Evolutionary conservation across 64 coral and sea anemone species (phyloP).

Genomic region (Stichodactyla helianthus): DNA sequence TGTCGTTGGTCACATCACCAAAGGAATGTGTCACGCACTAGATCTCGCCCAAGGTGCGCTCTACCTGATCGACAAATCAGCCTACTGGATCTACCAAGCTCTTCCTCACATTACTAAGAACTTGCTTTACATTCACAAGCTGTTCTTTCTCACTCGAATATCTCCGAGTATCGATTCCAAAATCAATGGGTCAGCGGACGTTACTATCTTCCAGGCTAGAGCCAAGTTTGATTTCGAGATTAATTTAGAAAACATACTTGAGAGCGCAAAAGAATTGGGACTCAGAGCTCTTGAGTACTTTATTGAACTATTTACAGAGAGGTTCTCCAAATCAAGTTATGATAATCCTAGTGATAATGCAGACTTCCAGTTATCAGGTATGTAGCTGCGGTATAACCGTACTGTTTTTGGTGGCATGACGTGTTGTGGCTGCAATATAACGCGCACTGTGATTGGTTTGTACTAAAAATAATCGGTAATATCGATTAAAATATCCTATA

Average conservation of each 20-base stretch:
- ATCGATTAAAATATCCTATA: too few relatives aligned
- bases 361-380: slow-evolving; percentile 65
- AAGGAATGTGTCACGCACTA: slow-evolving; percentile 60
- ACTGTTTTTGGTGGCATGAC: not conserved
- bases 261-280: slow-evolving; percentile 63
- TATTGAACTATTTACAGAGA: slow-evolving; percentile 50
- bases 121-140: slow-evolving; percentile 51
- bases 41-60: slow-evolving; percentile 52
- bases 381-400: not conserved
- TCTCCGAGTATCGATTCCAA: slow-evolving; percentile 35
- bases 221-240: slow-evolving; percentile 71
- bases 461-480: too few relatives aligned
- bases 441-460: too few relatives aligned
- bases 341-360: slow-evolving; percentile 62
- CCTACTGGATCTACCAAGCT: slow-evolving; percentile 72
- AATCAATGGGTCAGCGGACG: slow-evolving; percentile 50
- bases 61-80: slow-evolving; percentile 56
- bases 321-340: slow-evolving; percentile 62
- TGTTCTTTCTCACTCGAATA: slow-evolving; percentile 57
- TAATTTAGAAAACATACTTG: slow-evolving; percentile 61
- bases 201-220: slow-evolving; percentile 58
- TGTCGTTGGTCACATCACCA: slow-evolving; percentile 59
- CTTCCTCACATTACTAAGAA: slow-evolving; percentile 32
- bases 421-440: too few relatives aligned
- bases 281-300: slow-evolving; percentile 58